Evolutionary conservation across 2,888 invertebrate species (phyloP).

Genomic region (Griposia aprilina): DNA sequence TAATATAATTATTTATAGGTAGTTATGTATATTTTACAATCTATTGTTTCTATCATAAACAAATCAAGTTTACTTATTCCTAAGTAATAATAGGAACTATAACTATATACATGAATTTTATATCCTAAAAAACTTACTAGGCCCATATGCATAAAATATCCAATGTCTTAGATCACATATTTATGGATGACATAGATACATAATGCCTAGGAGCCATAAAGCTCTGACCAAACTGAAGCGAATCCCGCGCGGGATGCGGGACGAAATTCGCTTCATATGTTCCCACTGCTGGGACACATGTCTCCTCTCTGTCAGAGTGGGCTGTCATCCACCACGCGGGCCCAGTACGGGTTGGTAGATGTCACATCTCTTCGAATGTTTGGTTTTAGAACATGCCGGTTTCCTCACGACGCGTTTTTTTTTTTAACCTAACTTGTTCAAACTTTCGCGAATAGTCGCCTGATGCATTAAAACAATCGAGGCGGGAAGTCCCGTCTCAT

Average conservation of each 20-base stretch:
- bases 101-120: constrained; percentile 64
- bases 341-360: background rate
- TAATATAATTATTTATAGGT: constrained; percentile 47
- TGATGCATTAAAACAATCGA: background rate
- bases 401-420: too few relatives aligned
- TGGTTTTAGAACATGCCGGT: background rate
- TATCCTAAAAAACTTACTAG: constrained; percentile 5
- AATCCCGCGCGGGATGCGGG: background rate
- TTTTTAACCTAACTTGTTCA: too few relatives aligned
- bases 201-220: constrained; percentile 16
- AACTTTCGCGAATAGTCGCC: background rate
- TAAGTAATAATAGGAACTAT: constrained; percentile 70
- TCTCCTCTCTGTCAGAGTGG: background rate
- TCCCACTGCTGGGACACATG: background rate
- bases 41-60: constrained; percentile 16
- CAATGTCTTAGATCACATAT: background rate
- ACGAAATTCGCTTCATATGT: background rate
- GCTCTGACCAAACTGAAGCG: background rate
- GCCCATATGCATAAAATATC: background rate
- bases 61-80: constrained; percentile 31
- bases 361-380: background rate
- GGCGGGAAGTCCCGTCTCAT: background rate
- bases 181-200: background rate
- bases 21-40: constrained; percentile 29
- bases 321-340: background rate